These are phyloP conservation scores for Saguinus midas DNA, from an alignment of 2,113 vertebrate genomes.

Conservation along the genomic window DNA sequence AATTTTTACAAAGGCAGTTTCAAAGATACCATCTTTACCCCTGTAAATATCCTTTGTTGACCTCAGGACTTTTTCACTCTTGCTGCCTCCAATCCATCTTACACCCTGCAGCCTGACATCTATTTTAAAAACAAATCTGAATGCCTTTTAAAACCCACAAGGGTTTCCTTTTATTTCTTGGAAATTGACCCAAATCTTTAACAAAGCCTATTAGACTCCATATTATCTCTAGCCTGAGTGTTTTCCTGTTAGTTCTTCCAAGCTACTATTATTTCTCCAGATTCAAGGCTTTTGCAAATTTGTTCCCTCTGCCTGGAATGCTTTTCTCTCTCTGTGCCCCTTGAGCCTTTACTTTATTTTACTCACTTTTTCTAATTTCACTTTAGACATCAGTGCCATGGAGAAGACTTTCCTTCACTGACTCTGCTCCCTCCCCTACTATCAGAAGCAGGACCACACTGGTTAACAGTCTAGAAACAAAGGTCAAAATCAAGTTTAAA, in stretches of 20 bases:
- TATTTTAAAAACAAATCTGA: background rate
- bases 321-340: background rate
- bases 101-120: background rate
- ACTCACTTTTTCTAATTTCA: background rate
- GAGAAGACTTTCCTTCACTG: background rate
- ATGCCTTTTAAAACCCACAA: background rate
- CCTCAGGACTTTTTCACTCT: background rate
- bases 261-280: background rate
- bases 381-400: background rate
- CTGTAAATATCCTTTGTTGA: background rate
- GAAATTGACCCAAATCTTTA: background rate
- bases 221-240: background rate
- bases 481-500: background rate
- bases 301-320: background rate
- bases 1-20: too few relatives aligned
- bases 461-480: background rate
- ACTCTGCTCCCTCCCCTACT: background rate
- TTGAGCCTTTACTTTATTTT: background rate
- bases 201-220: background rate
- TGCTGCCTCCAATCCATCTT: background rate
- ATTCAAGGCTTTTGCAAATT: background rate
- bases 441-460: background rate
- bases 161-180: background rate
- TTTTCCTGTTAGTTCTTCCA: background rate
- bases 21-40: background rate